Evolutionary conservation across 2,888 invertebrate species (phyloP), one percentile per base, ranked within the genome.

Genomic region (Venusia cambrica): DNA sequence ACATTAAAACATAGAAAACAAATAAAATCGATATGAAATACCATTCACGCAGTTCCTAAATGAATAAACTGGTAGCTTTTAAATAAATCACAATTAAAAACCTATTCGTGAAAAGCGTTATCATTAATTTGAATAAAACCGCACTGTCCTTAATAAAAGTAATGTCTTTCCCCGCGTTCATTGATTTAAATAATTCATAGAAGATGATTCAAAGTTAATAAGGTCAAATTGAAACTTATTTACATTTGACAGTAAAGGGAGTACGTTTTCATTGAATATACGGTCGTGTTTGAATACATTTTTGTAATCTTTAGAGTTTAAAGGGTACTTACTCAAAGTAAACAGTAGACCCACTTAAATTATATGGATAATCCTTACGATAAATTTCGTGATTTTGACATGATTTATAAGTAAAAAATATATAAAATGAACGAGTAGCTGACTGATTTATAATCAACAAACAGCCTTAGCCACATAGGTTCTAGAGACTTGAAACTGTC

Each of bases 301-400:
- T 29, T 18, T 15, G 13, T 30, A 35, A 50, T 50, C 45, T 50
- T 31, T 18, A 28, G 30, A 39, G 29, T 43, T 42, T 45, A 42
- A 43, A 47, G 38, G 30, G 17, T 32, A 15, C 20, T 34, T 33
- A 17, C 20, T 17, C 14, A 19, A 16, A 39, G n/a, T 26, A 34
- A 25, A 34, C 25, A 36, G 18, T 15, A 11, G 12, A 35, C 19
- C 6, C 17, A 21, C 21, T 11, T 10, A 12, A 12, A 21, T 21
- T 5, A 7, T 20, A 16, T 34, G 33, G 33, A 34, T 27, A 34
- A 2, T 8, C 19, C 33, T 4, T 1, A 2, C 6, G 3, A 11
- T n/a, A n/a, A n/a, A n/a, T n/a, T n/a, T n/a, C n/a, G n/a, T n/a
- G n/a, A n/a, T n/a, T n/a, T n/a, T n/a, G n/a, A n/a, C n/a, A n/a